Evolutionary conservation across 2,888 invertebrate species (phyloP).

Genomic region (Drosophila helvetica): DNA sequence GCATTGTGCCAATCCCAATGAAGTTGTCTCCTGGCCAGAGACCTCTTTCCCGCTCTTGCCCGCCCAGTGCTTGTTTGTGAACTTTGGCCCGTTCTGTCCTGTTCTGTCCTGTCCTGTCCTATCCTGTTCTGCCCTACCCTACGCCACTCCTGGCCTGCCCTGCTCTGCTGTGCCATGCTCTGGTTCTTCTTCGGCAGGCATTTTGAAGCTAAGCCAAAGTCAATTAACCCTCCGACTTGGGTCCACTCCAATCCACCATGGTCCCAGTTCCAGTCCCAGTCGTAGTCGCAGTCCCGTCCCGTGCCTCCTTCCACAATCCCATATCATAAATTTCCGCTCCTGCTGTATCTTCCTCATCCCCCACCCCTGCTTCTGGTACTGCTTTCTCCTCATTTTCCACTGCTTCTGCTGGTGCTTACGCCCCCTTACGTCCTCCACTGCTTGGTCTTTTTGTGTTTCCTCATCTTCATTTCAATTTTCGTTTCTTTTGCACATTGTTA

Average conservation of each 20-base stretch:
- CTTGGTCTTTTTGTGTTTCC: not conserved
- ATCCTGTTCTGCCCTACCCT: too few relatives aligned
- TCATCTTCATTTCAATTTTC: conserved; percentile 73
- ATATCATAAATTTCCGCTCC: conserved; percentile 9
- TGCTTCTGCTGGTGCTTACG: conserved; percentile 5
- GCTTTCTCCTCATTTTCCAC: not conserved
- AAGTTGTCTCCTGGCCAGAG: conserved; percentile 53
- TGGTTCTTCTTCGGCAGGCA: conserved; percentile 28
- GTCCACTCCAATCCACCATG: not conserved
- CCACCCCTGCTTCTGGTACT: conserved; percentile 6
- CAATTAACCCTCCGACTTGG: conserved; percentile 35
- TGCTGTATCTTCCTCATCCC: not conserved
- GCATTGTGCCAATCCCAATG: conserved; percentile 71
- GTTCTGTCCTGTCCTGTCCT: not conserved
- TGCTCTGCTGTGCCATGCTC: not conserved
- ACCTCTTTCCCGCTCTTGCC: not conserved
- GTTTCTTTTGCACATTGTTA: conserved; percentile 26
- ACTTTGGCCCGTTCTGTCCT: conserved; percentile 30
- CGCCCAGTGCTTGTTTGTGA: conserved; percentile 14
- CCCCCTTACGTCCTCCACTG: not conserved
- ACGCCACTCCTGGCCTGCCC: not conserved
- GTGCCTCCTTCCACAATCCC: not conserved
- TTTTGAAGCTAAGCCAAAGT: conserved; percentile 31
- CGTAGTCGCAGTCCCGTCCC: not conserved
- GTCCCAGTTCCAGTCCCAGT: not conserved